Evolutionary conservation across 2,113 vertebrate genomes (phyloP), one percentile per base, ranked within the genome.

Genomic region (Ivindomyrus marchei): DNA sequence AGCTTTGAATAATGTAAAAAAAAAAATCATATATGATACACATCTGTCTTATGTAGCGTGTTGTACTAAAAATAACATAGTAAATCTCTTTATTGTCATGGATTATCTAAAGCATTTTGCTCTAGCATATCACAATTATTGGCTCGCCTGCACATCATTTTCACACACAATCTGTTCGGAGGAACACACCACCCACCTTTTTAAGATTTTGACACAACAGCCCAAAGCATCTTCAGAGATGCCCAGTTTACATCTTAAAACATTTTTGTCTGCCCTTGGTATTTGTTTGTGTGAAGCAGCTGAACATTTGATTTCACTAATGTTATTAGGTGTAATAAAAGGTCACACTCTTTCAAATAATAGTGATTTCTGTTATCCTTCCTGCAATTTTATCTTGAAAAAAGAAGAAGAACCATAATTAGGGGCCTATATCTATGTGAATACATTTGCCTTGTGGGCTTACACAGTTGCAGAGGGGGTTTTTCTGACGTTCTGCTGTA

Each of bases 311-410:
- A 90, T 90, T 90, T 90, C 91, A 92, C 91, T 36, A 90, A 90
- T 90, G 88, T 91, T 90, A 91, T 91, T 92, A 89, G 49, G 84
- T 91, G 91, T 88, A 87, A 92, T 92, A 92, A 91, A 92, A 89
- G n/a, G 13, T 80, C 74, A 17, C 36, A 45, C 47, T 90, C 88
- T 85, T 45, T 84, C 89, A 92, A 92, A 91, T 77, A 92, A 90
- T 56, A 91, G 27, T 46, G 83, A 27, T 74, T 70, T 74, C 52
- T 6, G 53, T 66, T 84, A 58, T 89, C 56, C 83, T 62, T 89
- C 47, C 83, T 85, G 85, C 39, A 49, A 89, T 90, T 85, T 91
- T 85, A 45, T 90, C 56, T 58, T 89, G 36, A 27, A 19, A 42
- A 39, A 42, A 70, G 85, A 88, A 88, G 74, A n/a, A 49, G 11